Evolutionary conservation across 2,888 invertebrate genomes (phyloP).

Genomic region (Tethea ocularis): DNA sequence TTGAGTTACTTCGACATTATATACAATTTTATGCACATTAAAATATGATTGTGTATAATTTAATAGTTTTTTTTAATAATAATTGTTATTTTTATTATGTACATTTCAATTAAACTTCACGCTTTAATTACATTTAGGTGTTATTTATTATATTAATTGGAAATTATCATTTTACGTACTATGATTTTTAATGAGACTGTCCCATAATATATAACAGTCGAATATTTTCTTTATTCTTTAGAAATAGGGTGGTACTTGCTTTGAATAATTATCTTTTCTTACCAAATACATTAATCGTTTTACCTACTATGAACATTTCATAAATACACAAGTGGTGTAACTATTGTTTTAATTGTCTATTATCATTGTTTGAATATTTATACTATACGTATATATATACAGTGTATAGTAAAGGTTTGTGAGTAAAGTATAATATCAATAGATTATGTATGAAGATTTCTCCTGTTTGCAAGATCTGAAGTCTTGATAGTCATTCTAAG

Average conservation of each 20-base stretch:
- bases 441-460: neutral
- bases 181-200: no score
- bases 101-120: slow-evolving; percentile 4
- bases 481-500: neutral
- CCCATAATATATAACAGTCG: no score
- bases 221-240: neutral
- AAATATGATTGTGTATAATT: no score
- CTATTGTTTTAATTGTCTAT: neutral
- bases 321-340: neutral
- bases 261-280: neutral
- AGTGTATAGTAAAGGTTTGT: slow-evolving; percentile 4
- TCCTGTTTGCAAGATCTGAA: neutral
- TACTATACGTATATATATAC: neutral
- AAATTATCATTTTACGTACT: no score
- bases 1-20: no score
- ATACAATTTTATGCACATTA: no score
- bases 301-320: neutral
- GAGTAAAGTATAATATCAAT: neutral
- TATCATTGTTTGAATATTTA: neutral
- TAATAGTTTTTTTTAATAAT: no score
- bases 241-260: neutral
- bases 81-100: neutral
- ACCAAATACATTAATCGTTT: neutral
- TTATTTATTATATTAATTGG: slow-evolving; percentile 5
- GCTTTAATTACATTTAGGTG: slow-evolving; percentile 21